These are phyloP conservation scores for Pelobates cultripes DNA, from an alignment of 2,797 vertebrate species.

Conservation along the genomic window DNA sequence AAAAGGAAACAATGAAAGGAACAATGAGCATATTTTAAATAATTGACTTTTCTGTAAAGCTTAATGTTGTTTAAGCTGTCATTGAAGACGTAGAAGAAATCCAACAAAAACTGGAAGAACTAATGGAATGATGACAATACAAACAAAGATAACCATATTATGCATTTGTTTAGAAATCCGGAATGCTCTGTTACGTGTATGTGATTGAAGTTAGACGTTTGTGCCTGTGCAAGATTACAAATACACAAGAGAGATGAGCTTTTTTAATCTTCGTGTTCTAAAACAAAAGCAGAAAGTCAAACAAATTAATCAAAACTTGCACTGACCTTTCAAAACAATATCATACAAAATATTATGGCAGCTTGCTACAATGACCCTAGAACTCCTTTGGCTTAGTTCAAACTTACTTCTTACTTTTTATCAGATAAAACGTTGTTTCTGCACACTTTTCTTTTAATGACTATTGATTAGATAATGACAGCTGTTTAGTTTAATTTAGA, in stretches of 20 bases:
- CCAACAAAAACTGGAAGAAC: not conserved
- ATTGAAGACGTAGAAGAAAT: not conserved
- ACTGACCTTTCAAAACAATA: not conserved
- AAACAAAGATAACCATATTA: conserved; percentile 32
- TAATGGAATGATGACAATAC: conserved; percentile 6
- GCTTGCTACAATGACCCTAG: not conserved
- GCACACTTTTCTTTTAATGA: not conserved
- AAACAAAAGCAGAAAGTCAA: conserved; percentile 26
- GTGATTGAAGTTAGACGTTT: conserved; percentile 13
- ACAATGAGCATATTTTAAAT: too few relatives aligned
- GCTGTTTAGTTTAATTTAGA: not conserved
- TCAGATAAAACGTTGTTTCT: not conserved
- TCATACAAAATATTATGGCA: not conserved
- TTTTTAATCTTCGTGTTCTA: conserved; percentile 4
- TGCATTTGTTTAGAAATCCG: conserved; percentile 29
- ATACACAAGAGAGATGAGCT: conserved; percentile 15
- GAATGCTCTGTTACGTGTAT: conserved; percentile 7
- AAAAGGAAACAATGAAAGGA: too few relatives aligned
- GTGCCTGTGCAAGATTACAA: conserved; percentile 16
- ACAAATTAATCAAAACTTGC: not conserved
- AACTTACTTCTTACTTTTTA: not conserved
- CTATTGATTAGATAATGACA: not conserved
- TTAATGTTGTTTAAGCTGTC: not conserved
- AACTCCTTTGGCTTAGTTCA: not conserved
- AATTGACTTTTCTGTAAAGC: not conserved